Evolutionary conservation across 2,888 invertebrate genomes (phyloP), one percentile per base, ranked within the genome.

Genomic region (Cheilosia grossa): DNA sequence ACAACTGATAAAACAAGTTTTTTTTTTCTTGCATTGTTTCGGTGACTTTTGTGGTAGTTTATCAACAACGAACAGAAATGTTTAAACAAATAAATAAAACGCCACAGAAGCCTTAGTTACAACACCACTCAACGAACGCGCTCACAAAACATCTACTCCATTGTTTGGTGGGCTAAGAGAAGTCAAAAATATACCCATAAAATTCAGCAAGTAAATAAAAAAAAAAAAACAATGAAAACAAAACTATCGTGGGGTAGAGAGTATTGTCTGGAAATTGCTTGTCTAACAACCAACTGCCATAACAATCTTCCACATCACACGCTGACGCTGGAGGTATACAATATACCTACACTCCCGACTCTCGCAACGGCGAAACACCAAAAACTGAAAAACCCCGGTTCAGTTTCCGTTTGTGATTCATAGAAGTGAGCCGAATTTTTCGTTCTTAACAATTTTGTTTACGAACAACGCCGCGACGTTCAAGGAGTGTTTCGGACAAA

Each of bases 401-500:
- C 64, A 85, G 85, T 85, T 85, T 85, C 81, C 85, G 85, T 85
- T 81, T 42, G 85, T 85, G 81, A 85, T 85, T 85, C 85, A 85
- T 72, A 44, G 77, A 61, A 81, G 67, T 58, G 30, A 72, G 77
- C 72, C 75, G 75, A 54, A 21, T 42, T 85, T 69, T 42, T 33
- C 37, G 42, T 64, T 56, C 54, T 24, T 49, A 10, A 54, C 9
- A 49, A 40, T 37, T 37, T 63, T 30, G 53, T 64, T 42, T 63
- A 61, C 44, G 19, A 49, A 42, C 17, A 21, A 30, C 13, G 37
- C 13, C 17, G 33, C 49, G 21, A 47, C 49, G 49, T 27, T 47
- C 33, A 49, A 51, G 51, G 72, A 33, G 69, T 70, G 59, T 61
- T 77, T 61, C 44, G 53, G n/a, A 1, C 49, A 27, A 58, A 74